Evolutionary conservation across 2,113 vertebrate genomes (phyloP), one percentile per base, ranked within the genome.

Genomic region (Leucopsar rothschildi): DNA sequence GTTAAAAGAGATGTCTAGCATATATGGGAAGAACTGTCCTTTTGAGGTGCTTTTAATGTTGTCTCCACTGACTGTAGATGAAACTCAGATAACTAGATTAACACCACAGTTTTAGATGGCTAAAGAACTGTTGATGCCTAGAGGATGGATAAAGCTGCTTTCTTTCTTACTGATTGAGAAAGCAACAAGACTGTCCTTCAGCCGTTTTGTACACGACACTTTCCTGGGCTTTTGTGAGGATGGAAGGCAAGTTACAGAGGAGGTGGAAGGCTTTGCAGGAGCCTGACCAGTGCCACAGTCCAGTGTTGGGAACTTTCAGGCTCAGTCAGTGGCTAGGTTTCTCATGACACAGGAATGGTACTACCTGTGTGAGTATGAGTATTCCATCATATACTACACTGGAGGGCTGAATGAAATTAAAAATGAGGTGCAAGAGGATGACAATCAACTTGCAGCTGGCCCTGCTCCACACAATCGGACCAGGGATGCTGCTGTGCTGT

Each of bases 361-460:
- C 7, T 57, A 57, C 28, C 50, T 27, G 10, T 52, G 50, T 52
- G 16, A 49, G 12, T 21, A 17, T 12, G 39, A 24, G 17, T 59
- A 33, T 49, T 49, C 44, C 47, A 63, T 57, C 2, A 1, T 12
- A 25, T 0, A 1, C 9, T 29, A 8, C 24, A 28, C 20, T 0
- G 0, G 24, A 37, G 7, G 11, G 31, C 22, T 47, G n/a, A 57
- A 57, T 49, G 10, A 56, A 37, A 45, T 39, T 35, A 39, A 69
- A 77, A 83, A 21, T 17, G 12, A 81, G 24, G 42, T 65, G n/a
- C 63, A 81, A 35, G 28, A 57, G 47, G n/a, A 61, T 73, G 59
- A 47, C 16, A 29, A 22, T n/a, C 45, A 82, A 15, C 37, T 60
- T 72, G 76, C 22, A 72, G 13, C 40, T 72, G 64, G 15, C 5